phyloP scores from a whole-genome alignment of 2,797 vertebrate genomes.

The Micrastur ruficollis region DNA sequence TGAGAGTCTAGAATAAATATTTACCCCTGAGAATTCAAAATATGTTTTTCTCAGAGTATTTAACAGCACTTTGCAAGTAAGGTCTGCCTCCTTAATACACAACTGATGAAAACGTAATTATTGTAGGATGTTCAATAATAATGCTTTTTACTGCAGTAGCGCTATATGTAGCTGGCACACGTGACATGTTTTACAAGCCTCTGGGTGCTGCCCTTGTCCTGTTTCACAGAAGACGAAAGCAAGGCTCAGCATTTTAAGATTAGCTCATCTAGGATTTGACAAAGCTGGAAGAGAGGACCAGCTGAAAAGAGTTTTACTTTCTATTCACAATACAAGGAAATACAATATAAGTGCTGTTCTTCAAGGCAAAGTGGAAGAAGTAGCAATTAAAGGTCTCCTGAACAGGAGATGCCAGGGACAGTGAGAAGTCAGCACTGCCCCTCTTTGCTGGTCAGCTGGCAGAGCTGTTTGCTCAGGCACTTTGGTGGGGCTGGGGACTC shows the following conservation, averaged over 20 bases:
- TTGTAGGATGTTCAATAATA: background rate
- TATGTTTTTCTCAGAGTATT: background rate
- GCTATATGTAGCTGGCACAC: background rate
- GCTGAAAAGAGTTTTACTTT: background rate
- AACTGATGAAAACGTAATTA: background rate
- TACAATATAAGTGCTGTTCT: background rate
- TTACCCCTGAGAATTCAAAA: background rate
- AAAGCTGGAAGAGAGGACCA: background rate
- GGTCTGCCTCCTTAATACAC: background rate
- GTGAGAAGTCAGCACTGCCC: background rate
- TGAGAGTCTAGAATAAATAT: constrained; percentile 1
- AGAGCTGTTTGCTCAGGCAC: background rate
- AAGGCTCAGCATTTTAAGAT: background rate
- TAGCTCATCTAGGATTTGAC: background rate
- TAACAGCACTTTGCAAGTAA: background rate
- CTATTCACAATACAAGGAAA: background rate
- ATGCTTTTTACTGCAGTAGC: background rate
- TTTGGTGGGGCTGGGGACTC: background rate
- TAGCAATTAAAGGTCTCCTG: background rate
- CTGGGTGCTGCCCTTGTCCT: constrained; percentile 1
- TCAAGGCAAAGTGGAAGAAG: background rate
- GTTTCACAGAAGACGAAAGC: background rate
- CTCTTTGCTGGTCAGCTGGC: background rate
- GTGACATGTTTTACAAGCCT: background rate
- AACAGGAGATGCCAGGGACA: background rate